phyloP scores from a whole-genome alignment of 1,140 invertebrate species.

The Zaprionus vittiger region DNA sequence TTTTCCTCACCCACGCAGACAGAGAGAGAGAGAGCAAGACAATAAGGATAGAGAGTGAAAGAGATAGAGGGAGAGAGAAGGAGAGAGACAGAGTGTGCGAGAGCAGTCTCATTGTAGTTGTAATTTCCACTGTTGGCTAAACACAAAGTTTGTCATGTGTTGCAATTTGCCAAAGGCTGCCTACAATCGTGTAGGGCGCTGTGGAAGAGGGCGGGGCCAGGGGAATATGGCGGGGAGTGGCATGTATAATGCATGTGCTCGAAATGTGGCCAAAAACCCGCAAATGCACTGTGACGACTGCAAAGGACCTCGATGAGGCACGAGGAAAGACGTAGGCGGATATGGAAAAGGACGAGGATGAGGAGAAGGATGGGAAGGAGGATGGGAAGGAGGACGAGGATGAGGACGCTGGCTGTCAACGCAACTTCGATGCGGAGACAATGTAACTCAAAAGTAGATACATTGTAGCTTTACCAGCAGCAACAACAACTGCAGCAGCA shows the following conservation, averaged over 20 bases:
- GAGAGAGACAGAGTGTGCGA: neutral
- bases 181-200: conserved; percentile 17
- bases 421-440: conserved; percentile 75
- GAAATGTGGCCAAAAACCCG: conserved; percentile 57
- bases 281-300: conserved; percentile 49
- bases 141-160: conserved; percentile 71
- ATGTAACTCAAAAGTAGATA: conserved; percentile 77
- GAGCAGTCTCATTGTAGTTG: conserved; percentile 30
- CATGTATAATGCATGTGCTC: conserved; percentile 72
- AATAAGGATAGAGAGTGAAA: neutral
- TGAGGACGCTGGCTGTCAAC: conserved; percentile 69
- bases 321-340: neutral
- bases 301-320: conserved; percentile 26
- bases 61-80: neutral
- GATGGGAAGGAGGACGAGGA: neutral
- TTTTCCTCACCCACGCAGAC: conserved; percentile 14
- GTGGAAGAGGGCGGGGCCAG: neutral
- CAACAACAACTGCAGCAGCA: conserved; percentile 12
- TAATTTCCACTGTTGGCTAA: conserved; percentile 70
- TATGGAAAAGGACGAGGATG: neutral
- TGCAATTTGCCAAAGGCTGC: conserved; percentile 54
- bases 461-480: conserved; percentile 55
- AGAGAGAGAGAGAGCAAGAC: neutral
- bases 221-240: neutral
- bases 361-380: no score